Evolutionary conservation across 1,140 invertebrate genomes (phyloP).

Genomic region (Drosophila parabipectinata): DNA sequence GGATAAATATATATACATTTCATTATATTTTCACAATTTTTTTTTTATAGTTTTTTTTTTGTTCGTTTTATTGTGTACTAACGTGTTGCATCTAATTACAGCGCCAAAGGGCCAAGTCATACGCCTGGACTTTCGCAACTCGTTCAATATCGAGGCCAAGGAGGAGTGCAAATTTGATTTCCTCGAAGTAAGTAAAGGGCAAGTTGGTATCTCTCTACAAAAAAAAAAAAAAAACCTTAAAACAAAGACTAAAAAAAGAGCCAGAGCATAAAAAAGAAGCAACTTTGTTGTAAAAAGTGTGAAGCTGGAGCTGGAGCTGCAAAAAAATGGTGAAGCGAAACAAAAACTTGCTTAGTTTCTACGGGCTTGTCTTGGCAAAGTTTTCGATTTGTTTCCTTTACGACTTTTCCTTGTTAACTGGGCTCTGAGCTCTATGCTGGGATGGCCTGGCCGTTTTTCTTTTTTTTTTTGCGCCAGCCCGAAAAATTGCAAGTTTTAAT

Average conservation of each 20-base stretch:
- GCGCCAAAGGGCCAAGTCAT: conserved; percentile 90
- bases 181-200: conserved; percentile 87
- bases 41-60: background rate
- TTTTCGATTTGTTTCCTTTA: conserved; percentile 59
- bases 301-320: background rate
- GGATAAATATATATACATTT: background rate
- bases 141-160: conserved; percentile 91
- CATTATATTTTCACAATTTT: no score
- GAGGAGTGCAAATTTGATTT: conserved; percentile 92
- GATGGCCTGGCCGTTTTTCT: conserved; percentile 13
- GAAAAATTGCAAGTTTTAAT: conserved; percentile 68
- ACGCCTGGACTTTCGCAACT: conserved; percentile 92
- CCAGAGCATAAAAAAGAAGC: conserved; percentile 29
- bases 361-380: conserved; percentile 35
- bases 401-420: conserved; percentile 23
- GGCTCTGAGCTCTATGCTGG: background rate
- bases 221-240: background rate
- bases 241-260: conserved; percentile 4
- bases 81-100: conserved; percentile 85
- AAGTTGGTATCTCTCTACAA: conserved; percentile 21
- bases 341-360: conserved; percentile 47
- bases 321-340: background rate
- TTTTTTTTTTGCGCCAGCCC: background rate
- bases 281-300: conserved; percentile 32
- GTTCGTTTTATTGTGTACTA: conserved; percentile 13